These are phyloP conservation scores for Dasypolia templi DNA, from an alignment of 2,888 invertebrate species.

Conservation along the genomic window DNA sequence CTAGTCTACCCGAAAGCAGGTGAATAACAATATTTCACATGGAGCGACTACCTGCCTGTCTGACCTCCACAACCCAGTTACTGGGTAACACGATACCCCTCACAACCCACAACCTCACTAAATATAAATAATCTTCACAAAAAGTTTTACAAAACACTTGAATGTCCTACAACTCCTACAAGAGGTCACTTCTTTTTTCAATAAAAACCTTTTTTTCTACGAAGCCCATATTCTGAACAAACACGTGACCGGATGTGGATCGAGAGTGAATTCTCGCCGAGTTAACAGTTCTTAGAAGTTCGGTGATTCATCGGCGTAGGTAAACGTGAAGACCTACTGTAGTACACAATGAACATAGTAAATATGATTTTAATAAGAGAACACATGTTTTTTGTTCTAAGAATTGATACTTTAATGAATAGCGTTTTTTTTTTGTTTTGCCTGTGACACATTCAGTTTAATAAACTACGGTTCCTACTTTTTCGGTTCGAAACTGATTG, in stretches of 20 bases:
- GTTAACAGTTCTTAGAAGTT: constrained; percentile 58
- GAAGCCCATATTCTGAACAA: constrained; percentile 45
- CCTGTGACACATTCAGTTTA: neutral
- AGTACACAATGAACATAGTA: constrained; percentile 38
- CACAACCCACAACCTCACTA: neutral
- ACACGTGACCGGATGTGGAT: constrained; percentile 75
- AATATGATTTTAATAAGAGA: constrained; percentile 41
- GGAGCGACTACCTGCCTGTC: neutral
- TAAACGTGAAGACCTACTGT: constrained; percentile 25
- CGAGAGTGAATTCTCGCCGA: constrained; percentile 77
- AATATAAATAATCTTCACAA: constrained; percentile 7
- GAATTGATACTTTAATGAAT: constrained; percentile 6
- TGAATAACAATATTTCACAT: neutral
- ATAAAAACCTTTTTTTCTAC: constrained; percentile 40
- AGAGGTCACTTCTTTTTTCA: constrained; percentile 48
- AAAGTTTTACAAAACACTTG: constrained; percentile 4
- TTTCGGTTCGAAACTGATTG: neutral
- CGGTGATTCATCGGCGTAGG: constrained; percentile 58
- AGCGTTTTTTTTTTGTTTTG: neutral
- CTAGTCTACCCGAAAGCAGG: neutral
- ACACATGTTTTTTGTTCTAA: constrained; percentile 33
- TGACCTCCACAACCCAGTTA: neutral
- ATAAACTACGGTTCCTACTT: neutral
- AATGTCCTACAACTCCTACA: constrained; percentile 27
- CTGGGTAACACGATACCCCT: neutral